Conservation (phyloP, 2,113 vertebrate species). For the Myotis davidii region DNA sequence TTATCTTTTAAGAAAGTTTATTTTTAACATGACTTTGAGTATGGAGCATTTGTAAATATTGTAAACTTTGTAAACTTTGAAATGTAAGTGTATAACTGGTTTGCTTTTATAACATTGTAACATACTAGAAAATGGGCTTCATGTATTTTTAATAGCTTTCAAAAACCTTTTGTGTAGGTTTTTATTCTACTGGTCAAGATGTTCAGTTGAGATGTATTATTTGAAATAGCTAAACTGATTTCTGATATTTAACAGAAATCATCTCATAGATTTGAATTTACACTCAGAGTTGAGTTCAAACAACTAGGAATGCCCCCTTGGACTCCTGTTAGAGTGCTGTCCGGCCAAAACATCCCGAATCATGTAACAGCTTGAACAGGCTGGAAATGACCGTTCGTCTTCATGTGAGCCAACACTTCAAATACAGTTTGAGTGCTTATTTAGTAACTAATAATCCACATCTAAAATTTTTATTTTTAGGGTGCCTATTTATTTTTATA, state of each 20-base stretch:
- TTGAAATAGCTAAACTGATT: slow-evolving; percentile 49
- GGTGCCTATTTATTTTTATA: slow-evolving; percentile 86
- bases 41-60: slow-evolving; percentile 81
- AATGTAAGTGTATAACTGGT: slow-evolving; percentile 81
- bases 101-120: slow-evolving; percentile 67
- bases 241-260: slow-evolving; percentile 46
- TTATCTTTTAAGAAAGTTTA: slow-evolving; percentile 70
- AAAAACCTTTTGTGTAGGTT: background rate
- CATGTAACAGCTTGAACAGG: background rate
- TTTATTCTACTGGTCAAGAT: slow-evolving; percentile 8
- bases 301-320: background rate
- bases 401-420: slow-evolving; percentile 77
- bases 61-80: slow-evolving; percentile 83
- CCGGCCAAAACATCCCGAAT: background rate
- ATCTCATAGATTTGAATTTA: slow-evolving; percentile 28
- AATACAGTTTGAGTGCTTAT: slow-evolving; percentile 63
- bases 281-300: background rate
- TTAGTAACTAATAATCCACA: slow-evolving; percentile 73
- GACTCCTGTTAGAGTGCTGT: background rate
- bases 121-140: slow-evolving; percentile 56
- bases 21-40: slow-evolving; percentile 71
- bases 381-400: slow-evolving; percentile 69
- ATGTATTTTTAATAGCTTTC: slow-evolving; percentile 66
- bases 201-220: slow-evolving; percentile 46
- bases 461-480: slow-evolving; percentile 77